Conservation (phyloP, 2,113 vertebrate genomes). For the Bombycilla garrulus region DNA sequence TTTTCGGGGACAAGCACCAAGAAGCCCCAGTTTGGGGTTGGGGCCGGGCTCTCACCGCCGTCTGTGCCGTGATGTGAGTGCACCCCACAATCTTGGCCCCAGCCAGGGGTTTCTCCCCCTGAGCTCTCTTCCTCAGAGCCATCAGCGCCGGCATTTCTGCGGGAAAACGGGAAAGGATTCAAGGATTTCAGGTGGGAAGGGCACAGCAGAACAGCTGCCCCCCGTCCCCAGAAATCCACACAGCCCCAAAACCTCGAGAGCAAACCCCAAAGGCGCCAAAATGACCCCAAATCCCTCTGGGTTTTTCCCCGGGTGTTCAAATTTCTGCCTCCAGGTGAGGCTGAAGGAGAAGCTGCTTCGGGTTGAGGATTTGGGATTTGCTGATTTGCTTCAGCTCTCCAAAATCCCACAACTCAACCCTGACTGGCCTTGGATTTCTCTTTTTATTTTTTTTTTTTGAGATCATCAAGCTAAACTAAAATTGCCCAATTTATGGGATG, state of each 20-base stretch:
- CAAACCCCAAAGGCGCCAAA: neutral
- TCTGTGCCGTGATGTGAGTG: constrained; percentile 98
- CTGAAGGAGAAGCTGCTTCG: neutral
- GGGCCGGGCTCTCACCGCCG: constrained; percentile 80
- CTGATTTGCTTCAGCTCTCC: neutral
- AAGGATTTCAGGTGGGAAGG: neutral
- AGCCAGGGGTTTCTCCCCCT: constrained; percentile 95
- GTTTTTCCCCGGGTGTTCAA: accelerated
- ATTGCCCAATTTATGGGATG: too few relatives aligned
- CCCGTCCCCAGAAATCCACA: neutral
- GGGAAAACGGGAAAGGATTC: neutral
- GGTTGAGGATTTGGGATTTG: neutral
- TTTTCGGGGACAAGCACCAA: neutral
- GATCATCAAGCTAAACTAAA: too few relatives aligned
- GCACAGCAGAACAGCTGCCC: neutral
- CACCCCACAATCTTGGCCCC: constrained; percentile 98
- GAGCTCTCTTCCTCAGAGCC: constrained; percentile 96
- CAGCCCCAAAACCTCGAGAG: neutral
- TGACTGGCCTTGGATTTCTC: accelerated
- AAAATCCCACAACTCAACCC: accelerated
- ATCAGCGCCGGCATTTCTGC: constrained; percentile 98
- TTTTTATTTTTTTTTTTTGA: too few relatives aligned
- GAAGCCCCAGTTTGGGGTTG: accelerated
- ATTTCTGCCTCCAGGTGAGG: neutral
- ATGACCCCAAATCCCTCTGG: neutral